A percentile compares a stretch with the other conserved stretches of the same genome.
These are phyloP conservation scores for Manis crassicaudata DNA, from an alignment of 2,797 vertebrate genomes.

Conservation along the genomic window DNA sequence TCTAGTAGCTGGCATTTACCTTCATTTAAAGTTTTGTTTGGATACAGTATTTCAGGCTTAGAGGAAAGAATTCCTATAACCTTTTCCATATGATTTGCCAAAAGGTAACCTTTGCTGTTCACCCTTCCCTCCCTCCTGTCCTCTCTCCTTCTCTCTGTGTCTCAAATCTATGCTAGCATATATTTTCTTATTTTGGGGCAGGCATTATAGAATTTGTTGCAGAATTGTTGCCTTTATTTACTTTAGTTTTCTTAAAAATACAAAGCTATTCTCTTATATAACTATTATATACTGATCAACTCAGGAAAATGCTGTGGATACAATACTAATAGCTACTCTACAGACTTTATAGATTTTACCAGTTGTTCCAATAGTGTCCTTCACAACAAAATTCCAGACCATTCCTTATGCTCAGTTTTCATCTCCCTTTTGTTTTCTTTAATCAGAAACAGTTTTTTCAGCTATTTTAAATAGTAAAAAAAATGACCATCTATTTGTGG, in stretches of 20 bases:
- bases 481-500: neutral
- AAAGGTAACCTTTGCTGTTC: neutral
- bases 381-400: neutral
- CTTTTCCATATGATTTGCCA: neutral
- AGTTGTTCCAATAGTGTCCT: rapidly evolving
- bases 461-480: neutral
- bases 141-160: neutral
- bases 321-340: neutral
- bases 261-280: neutral
- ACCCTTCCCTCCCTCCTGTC: too few relatives aligned
- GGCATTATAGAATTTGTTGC: neutral
- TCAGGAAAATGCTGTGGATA: neutral
- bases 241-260: neutral
- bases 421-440: neutral
- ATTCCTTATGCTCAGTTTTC: neutral
- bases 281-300: neutral
- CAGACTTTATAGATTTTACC: neutral
- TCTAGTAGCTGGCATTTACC: neutral
- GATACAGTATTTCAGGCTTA: neutral
- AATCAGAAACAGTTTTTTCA: neutral
- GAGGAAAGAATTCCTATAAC: neutral
- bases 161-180: neutral
- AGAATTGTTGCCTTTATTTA: neutral
- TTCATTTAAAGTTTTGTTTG: neutral
- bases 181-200: neutral